A percentile compares a stretch with the other conserved stretches of the same genome.
These are phyloP conservation scores for Clupea harengus DNA, from an alignment of 2,113 vertebrate genomes.

Conservation along the genomic window DNA sequence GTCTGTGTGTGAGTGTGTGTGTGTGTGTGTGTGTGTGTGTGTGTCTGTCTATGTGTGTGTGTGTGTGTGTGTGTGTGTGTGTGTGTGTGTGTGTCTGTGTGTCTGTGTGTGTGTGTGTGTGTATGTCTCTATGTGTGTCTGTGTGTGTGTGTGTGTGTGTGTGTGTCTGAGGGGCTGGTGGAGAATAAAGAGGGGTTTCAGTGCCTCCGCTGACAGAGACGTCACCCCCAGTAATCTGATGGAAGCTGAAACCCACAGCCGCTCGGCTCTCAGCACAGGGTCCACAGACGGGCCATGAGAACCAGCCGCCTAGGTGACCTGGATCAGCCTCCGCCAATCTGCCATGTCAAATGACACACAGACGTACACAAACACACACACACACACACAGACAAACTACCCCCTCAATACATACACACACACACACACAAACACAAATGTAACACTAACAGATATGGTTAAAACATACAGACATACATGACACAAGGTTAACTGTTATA, in stretches of 20 bases:
- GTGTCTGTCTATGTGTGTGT: not conserved
- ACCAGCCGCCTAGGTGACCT: conserved; percentile 19
- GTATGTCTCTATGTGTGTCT: not conserved
- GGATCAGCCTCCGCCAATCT: not conserved
- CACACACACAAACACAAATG: not conserved
- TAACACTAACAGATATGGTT: not conserved
- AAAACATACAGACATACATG: not conserved
- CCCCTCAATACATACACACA: not conserved
- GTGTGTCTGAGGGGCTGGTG: not conserved
- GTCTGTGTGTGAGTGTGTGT: not conserved
- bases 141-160: not conserved
- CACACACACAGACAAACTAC: conserved; percentile 1
- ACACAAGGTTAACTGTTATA: too few relatives aligned
- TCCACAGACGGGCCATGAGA: conserved; percentile 23
- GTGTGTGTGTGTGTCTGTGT: not conserved
- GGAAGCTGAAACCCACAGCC: conserved; percentile 20
- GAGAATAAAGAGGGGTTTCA: not conserved
- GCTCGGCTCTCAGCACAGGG: not conserved
- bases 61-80: not conserved
- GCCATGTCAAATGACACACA: conserved; percentile 20
- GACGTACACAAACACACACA: conserved; percentile 27
- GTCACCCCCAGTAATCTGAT: conserved; percentile 36
- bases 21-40: not conserved
- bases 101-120: not conserved
- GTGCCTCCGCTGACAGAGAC: conserved; percentile 17